These are phyloP conservation scores for Spisula solida DNA, from an alignment of 2,888 invertebrate genomes.

Conservation along the genomic window DNA sequence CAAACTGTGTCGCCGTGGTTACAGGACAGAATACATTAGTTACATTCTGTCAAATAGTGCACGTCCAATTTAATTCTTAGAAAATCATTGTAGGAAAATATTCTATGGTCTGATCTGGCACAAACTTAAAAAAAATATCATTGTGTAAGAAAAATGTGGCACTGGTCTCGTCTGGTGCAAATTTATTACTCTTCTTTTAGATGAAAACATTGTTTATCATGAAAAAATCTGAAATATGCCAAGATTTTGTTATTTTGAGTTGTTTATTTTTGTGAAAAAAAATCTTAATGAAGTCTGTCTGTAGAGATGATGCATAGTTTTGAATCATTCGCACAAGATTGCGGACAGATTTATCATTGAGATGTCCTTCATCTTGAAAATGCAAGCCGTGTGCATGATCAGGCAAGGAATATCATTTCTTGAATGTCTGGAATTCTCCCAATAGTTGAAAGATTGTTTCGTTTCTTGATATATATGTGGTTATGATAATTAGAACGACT, in stretches of 20 bases:
- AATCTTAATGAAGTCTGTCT: not conserved
- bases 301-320: not conserved
- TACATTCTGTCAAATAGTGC: not conserved
- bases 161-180: not conserved
- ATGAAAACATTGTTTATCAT: slow-evolving; percentile 5
- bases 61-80: not conserved
- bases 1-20: not conserved
- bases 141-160: no score
- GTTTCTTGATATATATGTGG: not conserved
- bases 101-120: no score
- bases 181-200: not conserved
- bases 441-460: not conserved
- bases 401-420: not conserved
- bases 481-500: no score
- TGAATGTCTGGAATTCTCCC: not conserved
- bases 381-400: not conserved
- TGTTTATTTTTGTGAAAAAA: not conserved
- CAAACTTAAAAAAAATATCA: no score
- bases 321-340: not conserved
- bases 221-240: not conserved
- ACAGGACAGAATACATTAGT: not conserved
- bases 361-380: not conserved
- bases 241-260: not conserved
- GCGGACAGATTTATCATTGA: not conserved
- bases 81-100: no score